These are phyloP conservation scores for Megaceryle alcyon DNA, from an alignment of 2,797 vertebrate species.

Conservation along the genomic window DNA sequence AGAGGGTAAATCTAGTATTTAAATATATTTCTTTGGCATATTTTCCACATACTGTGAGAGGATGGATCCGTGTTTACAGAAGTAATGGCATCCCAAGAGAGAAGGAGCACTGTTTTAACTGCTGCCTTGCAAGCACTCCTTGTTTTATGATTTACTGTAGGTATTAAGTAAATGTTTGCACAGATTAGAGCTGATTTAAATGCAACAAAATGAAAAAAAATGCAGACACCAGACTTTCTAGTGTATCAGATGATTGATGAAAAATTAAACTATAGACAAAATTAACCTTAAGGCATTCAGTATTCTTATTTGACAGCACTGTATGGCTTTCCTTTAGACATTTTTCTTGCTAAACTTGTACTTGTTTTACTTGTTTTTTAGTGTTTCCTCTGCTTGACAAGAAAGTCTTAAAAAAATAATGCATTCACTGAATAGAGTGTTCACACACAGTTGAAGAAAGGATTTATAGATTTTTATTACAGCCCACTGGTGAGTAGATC, in stretches of 20 bases:
- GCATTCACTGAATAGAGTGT: background rate
- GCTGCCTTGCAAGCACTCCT: background rate
- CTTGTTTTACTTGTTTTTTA: background rate
- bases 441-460: background rate
- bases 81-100: slow-evolving; percentile 12
- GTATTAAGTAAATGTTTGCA: slow-evolving; percentile 23
- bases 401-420: background rate
- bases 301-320: background rate
- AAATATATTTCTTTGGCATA: background rate
- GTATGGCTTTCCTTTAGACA: background rate
- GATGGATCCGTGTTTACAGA: background rate
- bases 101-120: background rate
- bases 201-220: background rate
- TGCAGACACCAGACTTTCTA: background rate
- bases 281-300: background rate
- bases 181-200: slow-evolving; percentile 18
- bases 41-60: background rate
- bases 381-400: background rate
- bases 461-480: background rate
- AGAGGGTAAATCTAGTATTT: background rate
- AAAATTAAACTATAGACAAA: background rate
- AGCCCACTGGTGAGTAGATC: background rate
- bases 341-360: background rate
- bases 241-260: background rate
- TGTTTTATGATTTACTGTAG: background rate